phyloP scores from a whole-genome alignment of 2,797 vertebrate genomes.

The Coluber constrictor region DNA sequence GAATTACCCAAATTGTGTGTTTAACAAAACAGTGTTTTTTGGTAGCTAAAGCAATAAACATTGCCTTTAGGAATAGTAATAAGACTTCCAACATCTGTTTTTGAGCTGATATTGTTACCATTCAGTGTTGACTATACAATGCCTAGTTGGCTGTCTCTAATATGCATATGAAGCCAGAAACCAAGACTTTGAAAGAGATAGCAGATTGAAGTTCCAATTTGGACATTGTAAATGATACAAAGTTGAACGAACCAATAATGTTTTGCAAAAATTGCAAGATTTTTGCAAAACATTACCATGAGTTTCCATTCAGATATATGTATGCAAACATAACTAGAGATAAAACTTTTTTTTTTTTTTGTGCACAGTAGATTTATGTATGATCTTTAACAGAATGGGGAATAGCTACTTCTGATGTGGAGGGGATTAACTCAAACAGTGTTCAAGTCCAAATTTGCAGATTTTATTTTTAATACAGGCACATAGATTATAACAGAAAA shows the following conservation, averaged over 20 bases:
- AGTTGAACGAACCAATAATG: background rate
- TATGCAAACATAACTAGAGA: background rate
- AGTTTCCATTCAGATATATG: background rate
- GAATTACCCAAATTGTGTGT: slow-evolving; percentile 63
- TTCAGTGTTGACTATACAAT: slow-evolving; percentile 52
- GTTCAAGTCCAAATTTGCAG: background rate
- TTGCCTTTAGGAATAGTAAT: slow-evolving; percentile 59
- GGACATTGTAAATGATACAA: background rate
- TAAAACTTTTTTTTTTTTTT: background rate
- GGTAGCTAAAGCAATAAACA: slow-evolving; percentile 64
- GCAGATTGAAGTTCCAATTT: background rate
- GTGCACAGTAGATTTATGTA: background rate
- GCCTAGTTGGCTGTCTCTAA: slow-evolving; percentile 44
- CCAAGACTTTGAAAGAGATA: slow-evolving; percentile 34
- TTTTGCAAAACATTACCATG: background rate
- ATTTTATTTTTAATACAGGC: background rate
- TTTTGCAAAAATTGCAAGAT: background rate
- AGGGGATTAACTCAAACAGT: background rate
- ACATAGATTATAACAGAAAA: background rate
- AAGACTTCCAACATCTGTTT: slow-evolving; percentile 64
- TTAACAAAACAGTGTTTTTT: slow-evolving; percentile 63
- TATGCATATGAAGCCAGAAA: slow-evolving; percentile 38
- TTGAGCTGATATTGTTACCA: slow-evolving; percentile 54
- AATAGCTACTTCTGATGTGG: background rate
- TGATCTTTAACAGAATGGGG: background rate